These are phyloP conservation scores for Cydia strobilella DNA, from an alignment of 1,140 invertebrate species.

Conservation along the genomic window DNA sequence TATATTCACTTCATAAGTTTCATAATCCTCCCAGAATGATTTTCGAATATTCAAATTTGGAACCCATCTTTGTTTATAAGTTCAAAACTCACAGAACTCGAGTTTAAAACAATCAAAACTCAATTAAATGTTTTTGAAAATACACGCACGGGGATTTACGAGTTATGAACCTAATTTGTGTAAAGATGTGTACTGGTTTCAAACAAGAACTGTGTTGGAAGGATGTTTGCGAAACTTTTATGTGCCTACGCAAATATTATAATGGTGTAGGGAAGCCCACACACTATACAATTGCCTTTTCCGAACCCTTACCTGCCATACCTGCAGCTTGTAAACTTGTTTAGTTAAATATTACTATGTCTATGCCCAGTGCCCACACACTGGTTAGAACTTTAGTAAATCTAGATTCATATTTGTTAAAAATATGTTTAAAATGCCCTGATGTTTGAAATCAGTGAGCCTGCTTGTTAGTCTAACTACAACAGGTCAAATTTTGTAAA, in stretches of 20 bases:
- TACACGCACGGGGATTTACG: not conserved
- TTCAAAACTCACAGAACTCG: not conserved
- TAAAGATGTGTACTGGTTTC: not conserved
- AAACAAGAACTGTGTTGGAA: conserved; percentile 9
- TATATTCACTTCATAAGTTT: not conserved
- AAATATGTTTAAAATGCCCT: no score
- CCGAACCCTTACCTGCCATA: conserved; percentile 36
- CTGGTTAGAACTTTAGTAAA: not conserved
- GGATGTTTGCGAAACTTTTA: conserved; percentile 31
- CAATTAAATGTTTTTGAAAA: not conserved
- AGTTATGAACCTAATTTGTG: not conserved
- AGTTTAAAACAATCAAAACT: not conserved
- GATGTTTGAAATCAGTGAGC: no score
- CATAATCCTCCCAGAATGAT: not conserved
- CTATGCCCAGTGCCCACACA: not conserved
- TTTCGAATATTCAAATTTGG: not conserved
- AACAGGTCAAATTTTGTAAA: not conserved
- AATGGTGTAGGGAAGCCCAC: conserved; percentile 39
- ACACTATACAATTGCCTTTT: conserved; percentile 43
- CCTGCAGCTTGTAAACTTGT: conserved; percentile 14
- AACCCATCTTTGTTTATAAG: not conserved
- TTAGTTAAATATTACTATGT: not conserved
- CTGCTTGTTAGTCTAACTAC: no score
- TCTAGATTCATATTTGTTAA: no score
- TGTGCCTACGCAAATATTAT: conserved; percentile 17